phyloP scores from a whole-genome alignment of 2,113 vertebrate species.

The Eublepharis macularius region DNA sequence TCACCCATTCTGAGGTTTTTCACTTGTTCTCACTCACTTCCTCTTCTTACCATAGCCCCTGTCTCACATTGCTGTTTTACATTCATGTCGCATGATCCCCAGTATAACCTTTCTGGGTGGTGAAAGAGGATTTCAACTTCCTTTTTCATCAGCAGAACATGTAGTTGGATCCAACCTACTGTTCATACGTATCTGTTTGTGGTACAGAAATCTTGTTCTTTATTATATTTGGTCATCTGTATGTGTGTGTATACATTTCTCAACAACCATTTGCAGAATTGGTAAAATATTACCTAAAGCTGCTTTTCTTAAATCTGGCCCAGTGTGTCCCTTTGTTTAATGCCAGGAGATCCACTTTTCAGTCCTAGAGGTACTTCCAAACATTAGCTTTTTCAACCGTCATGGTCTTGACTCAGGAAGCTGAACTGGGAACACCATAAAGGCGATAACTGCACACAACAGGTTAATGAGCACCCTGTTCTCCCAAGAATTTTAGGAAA shows the following conservation, averaged over 20 bases:
- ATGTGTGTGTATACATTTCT: not conserved
- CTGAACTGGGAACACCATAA: not conserved
- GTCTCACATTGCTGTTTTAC: too few species aligned
- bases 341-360: not conserved
- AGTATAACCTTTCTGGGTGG: too few species aligned
- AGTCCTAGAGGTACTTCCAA: not conserved
- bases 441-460: not conserved
- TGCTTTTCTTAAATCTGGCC: not conserved
- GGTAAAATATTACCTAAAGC: not conserved
- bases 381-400: not conserved
- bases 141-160: too few species aligned
- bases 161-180: too few species aligned
- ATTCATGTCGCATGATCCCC: too few species aligned
- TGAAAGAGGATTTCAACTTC: too few species aligned
- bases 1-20: too few species aligned
- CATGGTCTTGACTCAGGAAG: not conserved
- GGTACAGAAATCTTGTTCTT: not conserved
- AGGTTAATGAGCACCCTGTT: not conserved
- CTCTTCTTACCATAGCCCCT: too few species aligned
- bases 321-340: not conserved
- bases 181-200: not conserved
- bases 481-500: not conserved
- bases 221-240: not conserved
- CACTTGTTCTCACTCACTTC: too few species aligned
- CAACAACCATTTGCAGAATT: not conserved